These are phyloP conservation scores for Crenichthys baileyi DNA, from an alignment of 2,797 vertebrate genomes.

Conservation along the genomic window DNA sequence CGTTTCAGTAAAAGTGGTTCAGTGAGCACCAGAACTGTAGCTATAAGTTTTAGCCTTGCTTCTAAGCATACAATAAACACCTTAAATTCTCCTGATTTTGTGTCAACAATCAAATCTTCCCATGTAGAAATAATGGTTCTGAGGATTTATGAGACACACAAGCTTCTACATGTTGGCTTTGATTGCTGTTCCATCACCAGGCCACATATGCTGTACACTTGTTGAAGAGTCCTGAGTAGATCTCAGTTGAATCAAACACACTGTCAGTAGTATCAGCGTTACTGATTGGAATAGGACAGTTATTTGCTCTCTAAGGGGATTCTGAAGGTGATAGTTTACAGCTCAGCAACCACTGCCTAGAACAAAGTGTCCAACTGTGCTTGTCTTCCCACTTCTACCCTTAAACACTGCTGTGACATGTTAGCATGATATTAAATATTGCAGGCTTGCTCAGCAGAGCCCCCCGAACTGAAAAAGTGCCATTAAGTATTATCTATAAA, in stretches of 20 bases:
- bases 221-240: no score
- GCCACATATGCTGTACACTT: no score
- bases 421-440: slow-evolving; percentile 28
- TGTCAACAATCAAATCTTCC: not conserved
- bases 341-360: slow-evolving; percentile 11
- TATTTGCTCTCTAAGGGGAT: not conserved
- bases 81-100: not conserved
- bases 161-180: not conserved
- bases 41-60: no score
- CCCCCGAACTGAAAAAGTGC: slow-evolving; percentile 19
- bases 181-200: not conserved
- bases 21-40: no score
- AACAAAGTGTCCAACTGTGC: slow-evolving; percentile 32
- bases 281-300: not conserved
- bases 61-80: not conserved
- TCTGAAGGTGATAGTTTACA: not conserved
- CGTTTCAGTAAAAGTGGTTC: no score
- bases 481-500: slow-evolving; percentile 34
- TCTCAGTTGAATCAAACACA: no score
- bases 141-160: no score
- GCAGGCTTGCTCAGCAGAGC: slow-evolving; percentile 21
- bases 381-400: slow-evolving; percentile 14
- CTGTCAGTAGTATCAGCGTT: no score
- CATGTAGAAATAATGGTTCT: not conserved
- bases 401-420: slow-evolving; percentile 9